Evolutionary conservation across 2,888 invertebrate species (phyloP).

Genomic region (Resseliella maxima): DNA sequence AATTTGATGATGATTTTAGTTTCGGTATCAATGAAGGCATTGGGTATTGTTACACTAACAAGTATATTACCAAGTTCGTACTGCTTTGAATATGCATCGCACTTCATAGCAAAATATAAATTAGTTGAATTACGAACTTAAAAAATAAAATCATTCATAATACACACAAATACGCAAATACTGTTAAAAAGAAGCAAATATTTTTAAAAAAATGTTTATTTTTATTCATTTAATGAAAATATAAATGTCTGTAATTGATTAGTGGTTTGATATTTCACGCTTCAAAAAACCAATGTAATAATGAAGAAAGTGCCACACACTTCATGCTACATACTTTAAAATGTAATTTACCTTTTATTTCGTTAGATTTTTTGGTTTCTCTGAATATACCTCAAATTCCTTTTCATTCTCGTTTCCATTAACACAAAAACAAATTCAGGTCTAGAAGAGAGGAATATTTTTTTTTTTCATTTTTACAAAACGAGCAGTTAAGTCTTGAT

Average conservation of each 20-base stretch:
- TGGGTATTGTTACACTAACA: too few relatives aligned
- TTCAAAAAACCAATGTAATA: conserved; percentile 36
- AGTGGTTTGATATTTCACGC: not conserved
- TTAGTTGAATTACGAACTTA: too few relatives aligned
- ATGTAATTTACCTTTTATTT: conserved; percentile 27
- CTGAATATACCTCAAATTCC: not conserved
- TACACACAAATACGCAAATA: too few relatives aligned
- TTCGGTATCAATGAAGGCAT: too few relatives aligned
- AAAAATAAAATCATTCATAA: too few relatives aligned
- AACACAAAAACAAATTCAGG: not conserved
- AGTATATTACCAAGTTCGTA: too few relatives aligned
- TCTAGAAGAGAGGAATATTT: not conserved
- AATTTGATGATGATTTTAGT: not conserved
- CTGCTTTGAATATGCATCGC: too few relatives aligned
- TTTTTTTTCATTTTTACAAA: not conserved
- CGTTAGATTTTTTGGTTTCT: conserved; percentile 8
- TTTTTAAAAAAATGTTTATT: not conserved
- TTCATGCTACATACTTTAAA: not conserved
- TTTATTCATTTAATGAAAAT: not conserved
- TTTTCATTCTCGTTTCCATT: not conserved
- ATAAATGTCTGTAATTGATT: not conserved
- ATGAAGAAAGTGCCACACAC: not conserved
- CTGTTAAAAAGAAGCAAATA: too few relatives aligned
- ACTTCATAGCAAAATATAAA: too few relatives aligned
- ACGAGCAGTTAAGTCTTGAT: not conserved